phyloP scores from a whole-genome alignment of 1,140 invertebrate species.

The Agraylea sexmaculata region DNA sequence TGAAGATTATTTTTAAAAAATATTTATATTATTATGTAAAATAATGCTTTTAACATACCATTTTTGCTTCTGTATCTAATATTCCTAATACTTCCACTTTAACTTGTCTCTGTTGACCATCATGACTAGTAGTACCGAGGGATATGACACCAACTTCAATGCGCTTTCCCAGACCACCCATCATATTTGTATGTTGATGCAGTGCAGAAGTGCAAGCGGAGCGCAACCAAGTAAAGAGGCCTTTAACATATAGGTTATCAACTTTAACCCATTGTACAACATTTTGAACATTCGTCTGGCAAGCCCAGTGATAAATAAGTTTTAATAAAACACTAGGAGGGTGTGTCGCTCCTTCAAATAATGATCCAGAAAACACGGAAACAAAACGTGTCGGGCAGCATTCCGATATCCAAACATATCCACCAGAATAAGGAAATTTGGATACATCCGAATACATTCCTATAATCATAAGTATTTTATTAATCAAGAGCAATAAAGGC shows the following conservation, averaged over 20 bases:
- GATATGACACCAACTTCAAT: constrained; percentile 78
- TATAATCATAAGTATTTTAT: constrained; percentile 21
- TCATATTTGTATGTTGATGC: constrained; percentile 55
- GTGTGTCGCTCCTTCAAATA: constrained; percentile 74
- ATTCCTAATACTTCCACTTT: constrained; percentile 82
- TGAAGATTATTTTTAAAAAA: neutral
- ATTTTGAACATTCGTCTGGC: constrained; percentile 77
- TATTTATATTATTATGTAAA: constrained; percentile 3
- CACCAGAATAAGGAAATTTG: constrained; percentile 74
- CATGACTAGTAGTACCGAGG: constrained; percentile 74
- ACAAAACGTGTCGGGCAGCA: constrained; percentile 73
- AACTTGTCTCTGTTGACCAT: constrained; percentile 68
- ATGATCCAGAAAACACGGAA: constrained; percentile 74
- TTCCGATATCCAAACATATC: constrained; percentile 80
- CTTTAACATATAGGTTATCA: constrained; percentile 61
- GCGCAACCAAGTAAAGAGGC: constrained; percentile 65
- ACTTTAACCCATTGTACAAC: constrained; percentile 82
- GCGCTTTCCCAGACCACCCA: constrained; percentile 55
- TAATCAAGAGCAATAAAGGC: constrained; percentile 5
- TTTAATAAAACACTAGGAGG: constrained; percentile 69
- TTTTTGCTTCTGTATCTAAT: constrained; percentile 61
- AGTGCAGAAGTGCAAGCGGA: constrained; percentile 66
- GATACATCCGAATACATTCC: constrained; percentile 73
- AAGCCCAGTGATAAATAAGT: constrained; percentile 81
- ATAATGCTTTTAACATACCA: constrained; percentile 28